Conservation (phyloP, 1,140 invertebrate genomes). For the Homarus americanus region DNA sequence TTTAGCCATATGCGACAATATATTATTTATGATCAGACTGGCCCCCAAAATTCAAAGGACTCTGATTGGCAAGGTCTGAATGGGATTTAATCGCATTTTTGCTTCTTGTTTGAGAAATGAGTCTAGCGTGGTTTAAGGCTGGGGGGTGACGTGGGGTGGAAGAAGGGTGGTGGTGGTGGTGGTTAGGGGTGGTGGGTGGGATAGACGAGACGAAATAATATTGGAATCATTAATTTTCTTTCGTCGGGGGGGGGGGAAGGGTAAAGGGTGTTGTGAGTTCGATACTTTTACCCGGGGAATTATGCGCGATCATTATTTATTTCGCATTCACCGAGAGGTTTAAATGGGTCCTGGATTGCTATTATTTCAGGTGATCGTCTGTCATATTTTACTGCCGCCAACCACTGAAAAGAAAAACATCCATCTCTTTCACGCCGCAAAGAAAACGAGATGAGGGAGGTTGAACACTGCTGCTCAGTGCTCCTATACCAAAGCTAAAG, state of each 20-base stretch:
- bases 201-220: slow-evolving; percentile 23
- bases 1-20: slow-evolving; percentile 56
- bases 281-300: slow-evolving; percentile 41
- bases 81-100: slow-evolving; percentile 58
- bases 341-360: slow-evolving; percentile 38
- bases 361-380: slow-evolving; percentile 60
- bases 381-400: slow-evolving; percentile 56
- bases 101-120: slow-evolving; percentile 64
- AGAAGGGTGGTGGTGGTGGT: no score
- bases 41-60: slow-evolving; percentile 33
- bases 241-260: no score
- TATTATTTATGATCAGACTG: slow-evolving; percentile 59
- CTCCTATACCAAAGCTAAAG: no score
- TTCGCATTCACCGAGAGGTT: slow-evolving; percentile 33
- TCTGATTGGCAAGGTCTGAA: slow-evolving; percentile 59
- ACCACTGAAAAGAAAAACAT: slow-evolving; percentile 17
- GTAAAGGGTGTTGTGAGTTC: not conserved
- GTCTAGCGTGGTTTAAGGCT: not conserved
- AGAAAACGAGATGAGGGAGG: slow-evolving; percentile 38
- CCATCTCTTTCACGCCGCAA: slow-evolving; percentile 28
- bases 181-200: not conserved
- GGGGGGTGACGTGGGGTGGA: no score
- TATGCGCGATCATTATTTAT: slow-evolving; percentile 58
- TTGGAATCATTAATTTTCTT: slow-evolving; percentile 54
- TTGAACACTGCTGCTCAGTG: no score